Conservation (phyloP, 2,797 vertebrate genomes). For the Phoeniculus purpureus region DNA sequence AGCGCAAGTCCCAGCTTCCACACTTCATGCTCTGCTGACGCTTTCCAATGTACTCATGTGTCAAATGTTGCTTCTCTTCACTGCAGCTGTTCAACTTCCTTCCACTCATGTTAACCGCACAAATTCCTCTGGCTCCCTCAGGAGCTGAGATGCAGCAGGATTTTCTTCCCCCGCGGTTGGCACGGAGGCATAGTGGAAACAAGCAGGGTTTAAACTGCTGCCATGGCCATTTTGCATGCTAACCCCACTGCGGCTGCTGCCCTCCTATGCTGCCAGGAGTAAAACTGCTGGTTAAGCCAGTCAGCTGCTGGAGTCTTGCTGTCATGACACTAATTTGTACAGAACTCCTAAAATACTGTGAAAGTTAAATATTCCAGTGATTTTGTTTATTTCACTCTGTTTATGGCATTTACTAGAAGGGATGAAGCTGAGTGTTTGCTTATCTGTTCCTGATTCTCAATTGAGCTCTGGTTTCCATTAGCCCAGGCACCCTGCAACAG, state of each 20-base stretch:
- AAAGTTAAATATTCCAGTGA: background rate
- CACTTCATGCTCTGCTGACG: fast-evolving
- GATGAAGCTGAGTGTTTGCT: background rate
- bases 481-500: background rate
- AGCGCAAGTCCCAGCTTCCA: background rate
- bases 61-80: slow-evolving; percentile 8
- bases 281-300: background rate
- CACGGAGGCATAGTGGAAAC: background rate
- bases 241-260: fast-evolving
- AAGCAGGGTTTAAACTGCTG: background rate
- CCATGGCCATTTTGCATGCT: background rate
- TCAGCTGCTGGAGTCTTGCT: background rate
- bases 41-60: background rate
- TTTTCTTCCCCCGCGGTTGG: background rate
- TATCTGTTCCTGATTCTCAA: background rate
- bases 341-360: background rate
- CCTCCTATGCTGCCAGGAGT: background rate
- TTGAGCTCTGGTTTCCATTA: background rate
- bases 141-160: background rate
- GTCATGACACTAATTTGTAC: background rate
- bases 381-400: background rate
- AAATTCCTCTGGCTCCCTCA: background rate
- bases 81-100: background rate
- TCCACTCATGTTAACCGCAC: background rate
- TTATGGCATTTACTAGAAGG: background rate